phyloP scores from a whole-genome alignment of 2,113 vertebrate genomes.

The Perccottus glenii region DNA sequence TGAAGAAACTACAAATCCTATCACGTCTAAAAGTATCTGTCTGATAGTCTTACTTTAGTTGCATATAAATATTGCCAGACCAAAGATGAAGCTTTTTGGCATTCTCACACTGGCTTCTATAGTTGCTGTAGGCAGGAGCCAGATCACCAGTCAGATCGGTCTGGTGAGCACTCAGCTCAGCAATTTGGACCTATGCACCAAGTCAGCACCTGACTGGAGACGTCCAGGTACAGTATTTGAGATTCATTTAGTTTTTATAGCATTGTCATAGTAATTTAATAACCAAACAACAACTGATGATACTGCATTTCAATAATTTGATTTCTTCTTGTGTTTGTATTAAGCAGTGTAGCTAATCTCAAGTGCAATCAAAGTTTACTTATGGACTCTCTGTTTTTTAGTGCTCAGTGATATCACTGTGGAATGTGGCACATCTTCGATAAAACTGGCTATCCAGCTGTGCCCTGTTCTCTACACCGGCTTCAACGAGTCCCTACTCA shows the following conservation, averaged over 20 bases:
- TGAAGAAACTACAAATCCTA: conserved; percentile 5
- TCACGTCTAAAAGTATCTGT: background rate
- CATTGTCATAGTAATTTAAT: too few relatives aligned
- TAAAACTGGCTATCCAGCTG: conserved; percentile 62
- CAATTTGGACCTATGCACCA: background rate
- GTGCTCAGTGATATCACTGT: conserved; percentile 72
- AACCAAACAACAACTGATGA: too few relatives aligned
- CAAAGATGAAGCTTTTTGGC: conserved; percentile 46
- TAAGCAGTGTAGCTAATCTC: too few relatives aligned
- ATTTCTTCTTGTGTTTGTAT: too few relatives aligned
- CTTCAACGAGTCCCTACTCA: conserved; percentile 72
- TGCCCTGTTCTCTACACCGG: conserved; percentile 74
- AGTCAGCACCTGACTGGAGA: background rate
- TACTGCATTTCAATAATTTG: too few relatives aligned
- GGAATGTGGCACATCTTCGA: conserved; percentile 66
- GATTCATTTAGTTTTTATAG: too few relatives aligned
- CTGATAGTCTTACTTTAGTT: conserved; percentile 18
- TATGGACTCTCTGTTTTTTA: too few relatives aligned
- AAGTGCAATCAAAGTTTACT: too few relatives aligned
- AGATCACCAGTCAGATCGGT: conserved; percentile 22
- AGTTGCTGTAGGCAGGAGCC: conserved; percentile 40
- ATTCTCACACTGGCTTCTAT: conserved; percentile 41
- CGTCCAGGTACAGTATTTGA: conserved; percentile 60
- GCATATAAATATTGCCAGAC: conserved; percentile 21
- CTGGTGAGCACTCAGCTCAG: background rate